Evolutionary conservation across 2,888 invertebrate genomes (phyloP).

Genomic region (Dichetophora obliterata): DNA sequence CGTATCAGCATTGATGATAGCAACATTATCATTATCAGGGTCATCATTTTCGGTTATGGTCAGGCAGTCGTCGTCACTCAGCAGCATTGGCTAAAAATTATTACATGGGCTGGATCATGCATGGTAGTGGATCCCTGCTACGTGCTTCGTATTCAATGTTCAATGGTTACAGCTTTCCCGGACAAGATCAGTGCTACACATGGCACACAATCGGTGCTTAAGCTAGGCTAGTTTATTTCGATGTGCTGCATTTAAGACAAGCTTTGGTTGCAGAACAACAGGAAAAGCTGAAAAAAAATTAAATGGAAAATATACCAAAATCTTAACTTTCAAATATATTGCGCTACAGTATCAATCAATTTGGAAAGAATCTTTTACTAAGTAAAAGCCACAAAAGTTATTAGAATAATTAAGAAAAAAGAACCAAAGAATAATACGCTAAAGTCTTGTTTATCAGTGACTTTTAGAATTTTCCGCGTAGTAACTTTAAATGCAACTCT

Average conservation of each 20-base stretch:
- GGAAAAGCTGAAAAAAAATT: background rate
- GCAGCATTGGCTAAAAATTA: background rate
- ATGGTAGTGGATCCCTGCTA: background rate
- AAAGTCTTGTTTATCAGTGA: too few species aligned
- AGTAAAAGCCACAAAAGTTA: background rate
- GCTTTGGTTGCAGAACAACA: background rate
- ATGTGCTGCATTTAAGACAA: background rate
- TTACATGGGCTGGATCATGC: slow-evolving; percentile 8
- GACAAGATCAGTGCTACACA: background rate
- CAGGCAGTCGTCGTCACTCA: background rate
- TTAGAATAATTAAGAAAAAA: background rate
- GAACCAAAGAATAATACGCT: too few species aligned
- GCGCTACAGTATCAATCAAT: background rate
- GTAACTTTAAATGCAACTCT: too few species aligned
- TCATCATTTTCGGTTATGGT: slow-evolving; percentile 26
- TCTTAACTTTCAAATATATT: background rate
- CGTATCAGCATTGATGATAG: slow-evolving; percentile 19
- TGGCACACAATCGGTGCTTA: slow-evolving; percentile 22
- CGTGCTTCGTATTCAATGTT: too few species aligned
- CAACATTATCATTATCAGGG: slow-evolving; percentile 20
- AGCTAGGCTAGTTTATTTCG: slow-evolving; percentile 6
- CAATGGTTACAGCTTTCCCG: too few species aligned
- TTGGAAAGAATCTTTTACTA: background rate
- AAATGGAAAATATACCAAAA: background rate
- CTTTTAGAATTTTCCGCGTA: too few species aligned